Evolutionary conservation across 1,140 invertebrate species (phyloP).

Genomic region (Papilio polyxenes): DNA sequence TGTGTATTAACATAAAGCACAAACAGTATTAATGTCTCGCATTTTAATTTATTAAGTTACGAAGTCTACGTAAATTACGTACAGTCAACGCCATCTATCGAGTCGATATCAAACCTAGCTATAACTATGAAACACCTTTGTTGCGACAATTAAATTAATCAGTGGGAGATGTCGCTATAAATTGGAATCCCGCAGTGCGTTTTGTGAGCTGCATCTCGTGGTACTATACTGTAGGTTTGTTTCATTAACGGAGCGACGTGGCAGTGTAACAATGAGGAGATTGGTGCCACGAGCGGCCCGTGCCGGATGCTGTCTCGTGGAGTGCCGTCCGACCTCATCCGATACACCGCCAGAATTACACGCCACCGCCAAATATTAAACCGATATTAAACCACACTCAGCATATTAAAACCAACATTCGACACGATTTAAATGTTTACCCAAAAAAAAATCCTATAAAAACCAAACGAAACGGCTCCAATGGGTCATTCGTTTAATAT

Average conservation of each 20-base stretch:
- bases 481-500: conserved; percentile 31
- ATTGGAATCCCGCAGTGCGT: conserved; percentile 29
- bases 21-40: too few species aligned
- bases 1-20: neutral
- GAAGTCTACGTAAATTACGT: neutral
- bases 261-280: conserved; percentile 51
- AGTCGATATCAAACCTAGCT: conserved; percentile 28
- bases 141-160: conserved; percentile 39
- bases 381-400: conserved; percentile 34
- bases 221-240: conserved; percentile 12
- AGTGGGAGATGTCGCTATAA: conserved; percentile 39
- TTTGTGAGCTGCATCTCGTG: conserved; percentile 21
- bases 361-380: conserved; percentile 41
- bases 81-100: conserved; percentile 33
- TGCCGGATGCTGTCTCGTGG: conserved; percentile 67
- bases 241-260: conserved; percentile 35
- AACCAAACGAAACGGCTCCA: neutral
- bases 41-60: neutral
- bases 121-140: conserved; percentile 34
- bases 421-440: neutral
- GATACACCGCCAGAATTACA: conserved; percentile 48
- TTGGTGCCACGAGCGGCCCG: conserved; percentile 58
- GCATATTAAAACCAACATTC: conserved; percentile 1
- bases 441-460: conserved; percentile 7
- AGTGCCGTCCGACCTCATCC: conserved; percentile 63